Evolutionary conservation across 2,113 vertebrate genomes (phyloP).

Genomic region (Tachuris rubrigastra): DNA sequence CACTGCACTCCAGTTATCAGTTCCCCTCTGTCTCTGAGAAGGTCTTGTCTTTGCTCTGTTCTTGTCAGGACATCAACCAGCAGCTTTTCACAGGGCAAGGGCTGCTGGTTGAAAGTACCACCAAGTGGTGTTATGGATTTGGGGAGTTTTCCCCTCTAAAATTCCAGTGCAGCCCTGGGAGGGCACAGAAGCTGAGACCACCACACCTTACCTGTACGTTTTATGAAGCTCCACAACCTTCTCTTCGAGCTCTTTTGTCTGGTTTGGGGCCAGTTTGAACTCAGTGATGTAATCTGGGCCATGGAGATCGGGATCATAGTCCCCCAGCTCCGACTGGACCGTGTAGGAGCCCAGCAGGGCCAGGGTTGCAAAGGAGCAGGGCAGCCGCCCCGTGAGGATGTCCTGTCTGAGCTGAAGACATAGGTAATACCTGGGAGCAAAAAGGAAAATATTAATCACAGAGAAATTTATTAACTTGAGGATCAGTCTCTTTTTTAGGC

Average conservation of each 20-base stretch:
- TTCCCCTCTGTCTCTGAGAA: background rate
- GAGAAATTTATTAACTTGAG: background rate
- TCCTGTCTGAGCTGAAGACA: conserved; percentile 96
- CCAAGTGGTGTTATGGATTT: background rate
- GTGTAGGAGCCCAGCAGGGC: conserved; percentile 94
- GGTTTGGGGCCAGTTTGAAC: conserved; percentile 90
- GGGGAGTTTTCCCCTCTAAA: background rate
- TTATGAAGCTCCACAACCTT: conserved; percentile 96
- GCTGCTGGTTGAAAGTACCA: background rate
- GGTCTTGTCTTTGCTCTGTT: background rate
- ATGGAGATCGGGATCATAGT: conserved; percentile 91
- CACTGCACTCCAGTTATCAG: background rate
- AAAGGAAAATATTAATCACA: background rate
- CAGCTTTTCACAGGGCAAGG: background rate
- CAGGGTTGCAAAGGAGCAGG: conserved; percentile 96
- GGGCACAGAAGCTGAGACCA: background rate
- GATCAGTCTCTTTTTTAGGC: background rate
- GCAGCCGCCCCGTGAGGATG: conserved; percentile 86
- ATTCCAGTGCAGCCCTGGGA: background rate
- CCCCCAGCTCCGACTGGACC: conserved; percentile 93
- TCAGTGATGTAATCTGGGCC: conserved; percentile 83
- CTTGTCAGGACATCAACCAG: background rate
- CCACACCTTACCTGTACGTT: conserved; percentile 83
- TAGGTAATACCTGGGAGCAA: conserved; percentile 82
- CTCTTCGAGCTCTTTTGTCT: conserved; percentile 94